Base-by-base conservation (phyloP, 2,797 vertebrate species). In the Trachops cirrhosus region DNA sequence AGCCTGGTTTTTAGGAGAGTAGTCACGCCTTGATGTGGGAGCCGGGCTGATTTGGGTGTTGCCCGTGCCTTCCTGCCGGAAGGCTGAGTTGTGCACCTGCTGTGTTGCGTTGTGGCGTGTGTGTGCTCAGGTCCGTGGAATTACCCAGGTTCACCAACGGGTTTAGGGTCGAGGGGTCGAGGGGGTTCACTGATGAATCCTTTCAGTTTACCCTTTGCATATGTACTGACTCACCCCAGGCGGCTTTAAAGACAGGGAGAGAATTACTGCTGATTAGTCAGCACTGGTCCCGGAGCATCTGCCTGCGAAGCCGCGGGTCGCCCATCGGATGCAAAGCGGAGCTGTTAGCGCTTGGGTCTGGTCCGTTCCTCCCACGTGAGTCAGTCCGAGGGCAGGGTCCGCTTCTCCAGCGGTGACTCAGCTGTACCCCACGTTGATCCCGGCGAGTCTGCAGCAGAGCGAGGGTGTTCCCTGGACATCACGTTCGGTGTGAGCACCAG, bases 241-340 rank as follows among this genome's bases (percentile, higher is more conserved):
- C 34, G 41, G 11, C 26, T 74, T 80, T 86, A 29, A 46, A 44
- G 82, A 52, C 1, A 10, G 92, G 52, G 19, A 54, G 6, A 3
- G 16, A 22, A 26, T 57, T 24, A 41, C 1, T 16, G 22, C 34
- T 3, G 15, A 3, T 59, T 3, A 26, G 67, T 10, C 39, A 32
- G 48, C 16, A 14, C 22, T 48, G 73, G 85, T 24, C 44, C n/a
- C 8, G 11, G 46, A 19, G 37, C 1, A 3, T 32, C 2, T n/a
- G 7, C 7, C 0, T 0, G 9, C 10, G 15, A 12, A 26, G 78
- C 19, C 1, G 26, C 5, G 2, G 9, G 57, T 11, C 18, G 22
- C 0, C 2, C 2, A 0, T 26, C 34, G 12, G 62, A 21, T 16
- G 7, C 6, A 12, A 82, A 24, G 57, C 21, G 24, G 75, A 26